phyloP scores from a whole-genome alignment of 2,888 invertebrate species.

The Oscheius sp. region DNA sequence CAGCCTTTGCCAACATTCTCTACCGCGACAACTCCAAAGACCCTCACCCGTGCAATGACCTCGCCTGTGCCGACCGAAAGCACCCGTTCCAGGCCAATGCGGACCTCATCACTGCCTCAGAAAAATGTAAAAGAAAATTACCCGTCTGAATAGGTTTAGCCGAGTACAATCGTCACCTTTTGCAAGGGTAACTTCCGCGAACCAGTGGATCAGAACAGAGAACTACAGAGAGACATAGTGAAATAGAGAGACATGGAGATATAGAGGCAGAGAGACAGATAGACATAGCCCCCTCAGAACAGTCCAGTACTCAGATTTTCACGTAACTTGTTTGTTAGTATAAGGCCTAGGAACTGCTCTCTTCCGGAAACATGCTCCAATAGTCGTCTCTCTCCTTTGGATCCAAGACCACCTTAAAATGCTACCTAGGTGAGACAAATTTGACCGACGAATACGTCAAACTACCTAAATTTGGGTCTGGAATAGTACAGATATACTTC shows the following conservation, averaged over 20 bases:
- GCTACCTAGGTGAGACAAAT: too few relatives aligned
- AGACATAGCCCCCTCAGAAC: neutral
- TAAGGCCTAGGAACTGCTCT: too few relatives aligned
- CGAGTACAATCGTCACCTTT: too few relatives aligned
- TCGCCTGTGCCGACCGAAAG: neutral
- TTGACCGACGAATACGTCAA: too few relatives aligned
- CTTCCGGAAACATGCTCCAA: too few relatives aligned
- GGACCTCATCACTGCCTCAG: neutral
- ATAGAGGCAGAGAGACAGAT: neutral
- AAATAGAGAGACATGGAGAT: neutral
- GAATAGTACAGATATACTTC: too few relatives aligned
- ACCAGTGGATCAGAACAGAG: neutral
- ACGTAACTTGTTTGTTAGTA: neutral
- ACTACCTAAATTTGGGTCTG: too few relatives aligned
- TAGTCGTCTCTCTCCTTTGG: too few relatives aligned
- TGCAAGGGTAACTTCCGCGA: too few relatives aligned
- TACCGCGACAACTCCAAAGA: slow-evolving; percentile 12
- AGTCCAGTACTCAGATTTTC: neutral
- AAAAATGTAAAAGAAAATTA: neutral
- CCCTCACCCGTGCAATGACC: neutral
- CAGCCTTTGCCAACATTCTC: neutral
- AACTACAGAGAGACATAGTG: neutral
- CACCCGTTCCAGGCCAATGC: slow-evolving; percentile 5
- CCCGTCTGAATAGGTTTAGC: too few relatives aligned
- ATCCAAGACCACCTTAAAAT: too few relatives aligned